Base-by-base conservation (phyloP, 2,888 invertebrate species). In the Eupithecia centaureata region DNA sequence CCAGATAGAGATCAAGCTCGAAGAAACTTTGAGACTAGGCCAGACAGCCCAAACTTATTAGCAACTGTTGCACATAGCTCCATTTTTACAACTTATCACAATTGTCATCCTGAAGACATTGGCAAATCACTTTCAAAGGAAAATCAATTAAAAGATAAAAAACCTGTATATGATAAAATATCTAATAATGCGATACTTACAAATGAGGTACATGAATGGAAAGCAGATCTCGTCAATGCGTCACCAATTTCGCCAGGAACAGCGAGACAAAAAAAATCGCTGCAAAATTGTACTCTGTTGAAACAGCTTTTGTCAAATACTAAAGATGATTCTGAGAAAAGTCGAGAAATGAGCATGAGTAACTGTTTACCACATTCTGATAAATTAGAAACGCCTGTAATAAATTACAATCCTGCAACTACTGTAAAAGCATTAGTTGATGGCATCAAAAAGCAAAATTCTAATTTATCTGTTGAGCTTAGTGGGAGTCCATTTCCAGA, bases 261-360 rank as follows among this genome's bases (percentile, higher is more conserved):
- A 74, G 72, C 67, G 73, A 79, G 76, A 58, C 80, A 71, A 67
- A 77, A 66, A 71, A 71, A 68, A 83, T 76, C 86, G 66, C 80
- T 86, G 69, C 88, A 90, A 79, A 92, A 91, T 73, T 92, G 91
- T 81, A 91, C 90, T 64, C 81, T 93, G 66, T 77, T 93, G 61
- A 93, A 93, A 77, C 89, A 90, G 76, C 83, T 93, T 61, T 79
- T 93, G 73, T 91, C 92, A 84, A 87, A 84, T 72, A 87, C 85
- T 69, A 87, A 85, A 79, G 87, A 88, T 72, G 83, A 80, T 69
- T 71, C 83, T 64, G 82, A 82, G 72, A 86, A 83, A 61, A 81
- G 74, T 74, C 75, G 80, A 62, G 83, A 85, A 65, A 70, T 74
- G 65, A 82, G 77, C 70, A 72, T 71, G 63, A 79, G 73, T 69